Conservation (phyloP, 2,113 vertebrate genomes). For the Poeciliopsis occidentalis region DNA sequence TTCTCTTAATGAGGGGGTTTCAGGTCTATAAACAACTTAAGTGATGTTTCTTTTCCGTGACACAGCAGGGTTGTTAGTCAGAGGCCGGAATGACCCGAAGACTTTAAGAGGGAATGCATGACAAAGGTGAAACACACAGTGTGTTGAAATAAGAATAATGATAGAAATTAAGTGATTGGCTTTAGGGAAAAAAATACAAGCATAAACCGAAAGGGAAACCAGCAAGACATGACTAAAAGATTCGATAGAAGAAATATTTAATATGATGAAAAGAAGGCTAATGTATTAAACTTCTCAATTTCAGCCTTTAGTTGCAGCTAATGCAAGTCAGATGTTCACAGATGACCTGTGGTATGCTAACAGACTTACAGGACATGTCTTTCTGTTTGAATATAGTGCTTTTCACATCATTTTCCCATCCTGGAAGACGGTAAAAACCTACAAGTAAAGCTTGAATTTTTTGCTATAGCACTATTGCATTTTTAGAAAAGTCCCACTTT, state of each 20-base stretch:
- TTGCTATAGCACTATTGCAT: too few species aligned
- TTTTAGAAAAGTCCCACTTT: too few species aligned
- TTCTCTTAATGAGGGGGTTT: constrained; percentile 46
- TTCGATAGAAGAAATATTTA: neutral
- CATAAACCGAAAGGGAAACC: neutral
- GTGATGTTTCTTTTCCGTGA: constrained; percentile 34
- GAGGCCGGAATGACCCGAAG: constrained; percentile 41
- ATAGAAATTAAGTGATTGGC: neutral
- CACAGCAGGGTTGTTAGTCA: constrained; percentile 57
- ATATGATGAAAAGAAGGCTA: neutral
- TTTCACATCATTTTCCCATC: too few species aligned
- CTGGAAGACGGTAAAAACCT: too few species aligned
- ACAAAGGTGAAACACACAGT: neutral
- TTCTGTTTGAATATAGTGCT: too few species aligned
- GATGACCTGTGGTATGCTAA: too few species aligned
- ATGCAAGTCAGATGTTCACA: too few species aligned
- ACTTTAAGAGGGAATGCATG: constrained; percentile 7
- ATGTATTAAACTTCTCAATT: neutral
- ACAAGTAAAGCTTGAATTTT: too few species aligned
- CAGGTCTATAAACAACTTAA: constrained; percentile 28
- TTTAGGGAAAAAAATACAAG: neutral
- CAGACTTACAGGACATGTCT: too few species aligned
- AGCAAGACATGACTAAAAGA: neutral
- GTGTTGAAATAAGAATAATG: neutral
- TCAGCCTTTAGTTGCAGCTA: too few species aligned